Conservation (phyloP, 2,113 vertebrate species). For the Pionites leucogaster region DNA sequence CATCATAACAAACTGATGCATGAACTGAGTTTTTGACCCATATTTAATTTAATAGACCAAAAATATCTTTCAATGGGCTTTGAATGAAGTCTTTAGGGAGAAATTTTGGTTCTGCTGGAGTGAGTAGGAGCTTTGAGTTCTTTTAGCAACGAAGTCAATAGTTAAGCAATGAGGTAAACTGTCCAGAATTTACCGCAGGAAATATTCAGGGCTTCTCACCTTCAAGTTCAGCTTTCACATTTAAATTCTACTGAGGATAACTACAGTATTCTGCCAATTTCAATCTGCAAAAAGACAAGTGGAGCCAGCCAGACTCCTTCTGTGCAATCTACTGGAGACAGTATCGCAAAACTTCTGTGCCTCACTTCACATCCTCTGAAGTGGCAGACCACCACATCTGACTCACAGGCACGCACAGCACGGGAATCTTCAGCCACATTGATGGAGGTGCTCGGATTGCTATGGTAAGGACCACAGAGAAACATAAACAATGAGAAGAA, state of each 20-base stretch:
- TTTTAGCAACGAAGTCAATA: constrained; percentile 24
- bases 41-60: not conserved
- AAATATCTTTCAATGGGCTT: not conserved
- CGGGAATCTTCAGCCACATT: not conserved
- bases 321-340: constrained; percentile 10
- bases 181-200: not conserved
- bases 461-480: not conserved
- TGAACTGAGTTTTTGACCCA: not conserved
- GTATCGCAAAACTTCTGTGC: not conserved
- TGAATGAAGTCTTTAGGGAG: not conserved
- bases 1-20: not conserved
- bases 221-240: constrained; percentile 43
- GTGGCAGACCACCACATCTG: not conserved
- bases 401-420: not conserved
- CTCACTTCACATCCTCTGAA: not conserved
- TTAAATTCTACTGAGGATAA: constrained; percentile 40
- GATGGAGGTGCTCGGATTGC: not conserved
- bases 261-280: constrained; percentile 19
- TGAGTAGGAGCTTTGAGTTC: not conserved
- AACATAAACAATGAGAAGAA: not conserved
- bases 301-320: constrained; percentile 37
- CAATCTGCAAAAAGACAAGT: not conserved
- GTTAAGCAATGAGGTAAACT: constrained; percentile 1
- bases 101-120: not conserved
- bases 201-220: constrained; percentile 31